phyloP scores from a whole-genome alignment of 2,113 vertebrate genomes.

The Labeo catla region DNA sequence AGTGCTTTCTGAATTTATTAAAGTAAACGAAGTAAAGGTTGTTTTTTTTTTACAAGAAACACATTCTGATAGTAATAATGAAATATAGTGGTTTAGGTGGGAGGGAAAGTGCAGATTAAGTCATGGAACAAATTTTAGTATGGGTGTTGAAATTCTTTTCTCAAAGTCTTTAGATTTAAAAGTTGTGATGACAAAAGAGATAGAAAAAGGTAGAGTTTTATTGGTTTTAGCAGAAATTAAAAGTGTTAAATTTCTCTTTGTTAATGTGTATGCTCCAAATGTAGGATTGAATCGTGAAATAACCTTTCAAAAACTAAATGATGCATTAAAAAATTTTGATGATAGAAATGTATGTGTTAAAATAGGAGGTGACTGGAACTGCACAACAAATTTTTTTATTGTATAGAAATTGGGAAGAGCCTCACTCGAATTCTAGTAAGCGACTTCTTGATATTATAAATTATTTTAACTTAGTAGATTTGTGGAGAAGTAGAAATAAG shows the following conservation, averaged over 20 bases:
- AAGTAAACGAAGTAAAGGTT: not conserved
- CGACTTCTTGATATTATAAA: not conserved
- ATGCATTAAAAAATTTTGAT: not conserved
- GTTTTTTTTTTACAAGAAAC: not conserved
- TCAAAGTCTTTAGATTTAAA: not conserved
- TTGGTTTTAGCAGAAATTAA: too few species aligned
- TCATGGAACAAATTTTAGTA: not conserved
- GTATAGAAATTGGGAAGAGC: not conserved
- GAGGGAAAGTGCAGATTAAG: not conserved
- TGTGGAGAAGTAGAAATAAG: not conserved
- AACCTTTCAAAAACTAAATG: not conserved
- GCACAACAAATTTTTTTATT: not conserved
- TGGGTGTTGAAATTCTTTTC: not conserved
- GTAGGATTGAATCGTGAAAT: not conserved
- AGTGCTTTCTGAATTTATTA: too few species aligned
- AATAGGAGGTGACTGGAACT: not conserved
- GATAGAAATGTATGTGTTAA: not conserved
- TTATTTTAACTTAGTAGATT: not conserved
- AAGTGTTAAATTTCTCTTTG: not conserved
- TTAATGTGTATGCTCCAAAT: not conserved
- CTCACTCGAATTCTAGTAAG: not conserved
- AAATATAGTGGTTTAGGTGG: not conserved
- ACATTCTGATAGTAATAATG: not conserved
- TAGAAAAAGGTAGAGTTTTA: not conserved
- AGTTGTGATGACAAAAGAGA: not conserved